Percentiles rank a stretch among this genome's conserved stretches.
These are phyloP conservation scores for Tetragonula clypearis DNA, from an alignment of 1,140 invertebrate species.

Conservation along the genomic window DNA sequence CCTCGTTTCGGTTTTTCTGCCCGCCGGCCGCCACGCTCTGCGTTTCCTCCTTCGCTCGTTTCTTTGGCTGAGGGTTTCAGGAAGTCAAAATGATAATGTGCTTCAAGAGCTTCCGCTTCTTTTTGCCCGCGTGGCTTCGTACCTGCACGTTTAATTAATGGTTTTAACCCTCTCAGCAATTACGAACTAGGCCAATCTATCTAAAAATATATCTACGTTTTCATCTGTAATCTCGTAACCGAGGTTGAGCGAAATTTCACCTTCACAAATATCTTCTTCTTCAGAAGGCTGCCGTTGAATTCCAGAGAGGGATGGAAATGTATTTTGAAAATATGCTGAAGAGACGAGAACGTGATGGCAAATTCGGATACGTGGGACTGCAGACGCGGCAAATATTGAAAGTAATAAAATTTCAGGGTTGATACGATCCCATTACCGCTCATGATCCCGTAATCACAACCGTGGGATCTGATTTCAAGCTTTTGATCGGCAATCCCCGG, in stretches of 20 bases:
- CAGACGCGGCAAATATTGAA: conserved; percentile 6
- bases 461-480: conserved; percentile 63
- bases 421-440: conserved; percentile 8
- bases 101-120: conserved; percentile 1
- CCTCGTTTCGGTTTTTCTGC: conserved; percentile 29
- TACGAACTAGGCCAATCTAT: too few species aligned
- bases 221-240: too few species aligned
- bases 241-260: background rate
- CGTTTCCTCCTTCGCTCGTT: background rate
- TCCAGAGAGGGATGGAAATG: background rate
- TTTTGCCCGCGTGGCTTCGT: background rate
- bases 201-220: too few species aligned
- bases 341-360: background rate
- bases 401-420: conserved; percentile 29
- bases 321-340: background rate
- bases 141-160: too few species aligned
- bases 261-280: background rate
- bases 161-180: too few species aligned
- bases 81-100: background rate
- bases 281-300: too few species aligned
- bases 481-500: conserved; percentile 56
- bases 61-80: background rate
- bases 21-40: background rate
- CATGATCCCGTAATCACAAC: conserved; percentile 50
- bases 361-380: background rate